A percentile compares a stretch with the other conserved stretches of the same genome.
These are phyloP conservation scores for Mycteria americana DNA, from an alignment of 2,797 vertebrate species.

Conservation along the genomic window DNA sequence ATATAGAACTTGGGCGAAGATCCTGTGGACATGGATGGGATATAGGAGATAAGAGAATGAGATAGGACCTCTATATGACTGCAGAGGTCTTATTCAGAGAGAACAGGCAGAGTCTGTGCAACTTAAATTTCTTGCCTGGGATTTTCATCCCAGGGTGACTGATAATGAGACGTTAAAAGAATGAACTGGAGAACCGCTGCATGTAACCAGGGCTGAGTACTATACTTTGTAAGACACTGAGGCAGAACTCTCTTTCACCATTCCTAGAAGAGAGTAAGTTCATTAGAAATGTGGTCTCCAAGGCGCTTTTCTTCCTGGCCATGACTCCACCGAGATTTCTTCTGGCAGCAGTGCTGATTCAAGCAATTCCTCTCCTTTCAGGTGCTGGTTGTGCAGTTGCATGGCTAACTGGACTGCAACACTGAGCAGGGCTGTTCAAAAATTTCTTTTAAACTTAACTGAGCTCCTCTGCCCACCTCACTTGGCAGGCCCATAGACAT, in stretches of 20 bases:
- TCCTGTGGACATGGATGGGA: neutral
- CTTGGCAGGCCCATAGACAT: neutral
- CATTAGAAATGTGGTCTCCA: neutral
- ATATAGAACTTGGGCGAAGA: neutral
- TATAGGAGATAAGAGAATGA: neutral
- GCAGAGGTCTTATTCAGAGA: neutral
- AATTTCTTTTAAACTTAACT: neutral
- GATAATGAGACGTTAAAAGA: neutral
- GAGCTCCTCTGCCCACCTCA: neutral
- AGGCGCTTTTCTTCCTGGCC: neutral
- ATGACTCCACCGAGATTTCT: neutral
- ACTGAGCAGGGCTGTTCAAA: neutral
- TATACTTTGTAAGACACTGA: neutral
- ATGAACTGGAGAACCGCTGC: neutral
- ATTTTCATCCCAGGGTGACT: neutral
- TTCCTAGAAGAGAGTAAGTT: neutral
- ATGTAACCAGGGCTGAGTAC: neutral
- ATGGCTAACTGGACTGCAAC: neutral
- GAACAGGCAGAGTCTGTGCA: neutral
- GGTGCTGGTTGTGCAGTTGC: neutral
- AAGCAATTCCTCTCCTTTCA: neutral
- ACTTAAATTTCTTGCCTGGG: neutral
- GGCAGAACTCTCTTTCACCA: neutral
- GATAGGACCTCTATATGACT: neutral
- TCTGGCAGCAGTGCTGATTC: neutral